Evolutionary conservation across 2,113 vertebrate genomes (phyloP).

Genomic region (Otis tarda): DNA sequence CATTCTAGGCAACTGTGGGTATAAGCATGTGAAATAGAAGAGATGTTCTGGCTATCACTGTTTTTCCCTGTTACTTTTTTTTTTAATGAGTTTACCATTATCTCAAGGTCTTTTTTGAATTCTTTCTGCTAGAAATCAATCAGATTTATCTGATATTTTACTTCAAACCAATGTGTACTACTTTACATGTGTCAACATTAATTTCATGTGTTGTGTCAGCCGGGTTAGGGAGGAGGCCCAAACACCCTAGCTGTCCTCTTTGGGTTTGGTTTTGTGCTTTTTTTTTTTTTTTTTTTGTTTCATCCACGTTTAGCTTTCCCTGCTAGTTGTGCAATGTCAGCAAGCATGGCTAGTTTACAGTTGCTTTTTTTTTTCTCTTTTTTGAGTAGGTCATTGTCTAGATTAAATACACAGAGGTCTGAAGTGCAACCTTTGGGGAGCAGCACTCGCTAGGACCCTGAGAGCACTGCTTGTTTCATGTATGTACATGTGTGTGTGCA

Average conservation of each 20-base stretch:
- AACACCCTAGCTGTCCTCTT: neutral
- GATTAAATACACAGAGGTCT: conserved; percentile 62
- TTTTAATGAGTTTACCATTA: neutral
- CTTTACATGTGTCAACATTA: conserved; percentile 26
- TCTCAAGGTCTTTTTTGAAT: neutral
- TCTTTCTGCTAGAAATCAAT: neutral
- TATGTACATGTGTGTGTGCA: neutral
- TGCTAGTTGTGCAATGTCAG: conserved; percentile 68
- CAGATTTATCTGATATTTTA: neutral
- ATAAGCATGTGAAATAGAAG: neutral
- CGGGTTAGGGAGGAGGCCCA: neutral
- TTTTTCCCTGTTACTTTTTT: neutral
- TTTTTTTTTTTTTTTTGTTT: neutral
- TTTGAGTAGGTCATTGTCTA: conserved; percentile 73
- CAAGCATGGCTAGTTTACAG: conserved; percentile 47
- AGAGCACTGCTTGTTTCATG: neutral
- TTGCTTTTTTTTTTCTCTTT: neutral
- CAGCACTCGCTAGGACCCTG: neutral
- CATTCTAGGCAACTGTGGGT: neutral
- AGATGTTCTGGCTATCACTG: neutral
- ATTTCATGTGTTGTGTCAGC: conserved; percentile 55
- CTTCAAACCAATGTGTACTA: neutral
- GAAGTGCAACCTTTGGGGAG: neutral
- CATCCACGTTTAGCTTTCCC: conserved; percentile 26
- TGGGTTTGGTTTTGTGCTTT: neutral